phyloP scores from a whole-genome alignment of 1,140 invertebrate genomes.

The Asobara japonica region DNA sequence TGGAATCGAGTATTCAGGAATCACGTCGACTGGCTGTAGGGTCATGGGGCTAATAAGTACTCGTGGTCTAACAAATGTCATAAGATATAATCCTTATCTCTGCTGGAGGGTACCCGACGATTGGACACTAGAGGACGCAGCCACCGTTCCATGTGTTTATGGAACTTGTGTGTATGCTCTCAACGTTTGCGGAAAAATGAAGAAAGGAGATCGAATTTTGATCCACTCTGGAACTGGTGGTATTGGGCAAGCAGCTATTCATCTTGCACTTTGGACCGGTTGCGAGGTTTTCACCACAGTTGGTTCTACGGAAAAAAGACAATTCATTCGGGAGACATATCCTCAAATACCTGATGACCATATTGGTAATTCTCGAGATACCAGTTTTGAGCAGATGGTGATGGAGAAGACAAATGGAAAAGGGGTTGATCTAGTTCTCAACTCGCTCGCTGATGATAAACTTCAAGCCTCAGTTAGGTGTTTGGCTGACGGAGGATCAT shows the following conservation, averaged over 20 bases:
- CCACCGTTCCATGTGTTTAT: constrained; percentile 88
- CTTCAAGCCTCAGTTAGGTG: constrained; percentile 82
- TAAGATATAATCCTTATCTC: constrained; percentile 70
- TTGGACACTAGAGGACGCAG: constrained; percentile 88
- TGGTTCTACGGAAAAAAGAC: constrained; percentile 76
- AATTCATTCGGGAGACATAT: constrained; percentile 74
- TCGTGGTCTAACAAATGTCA: constrained; percentile 71
- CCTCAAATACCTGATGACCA: constrained; percentile 74
- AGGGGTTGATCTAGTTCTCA: constrained; percentile 82
- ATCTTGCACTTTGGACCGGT: constrained; percentile 71
- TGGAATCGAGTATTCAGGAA: constrained; percentile 80
- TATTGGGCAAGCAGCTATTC: constrained; percentile 83
- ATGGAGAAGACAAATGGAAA: constrained; percentile 69
- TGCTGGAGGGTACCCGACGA: constrained; percentile 84
- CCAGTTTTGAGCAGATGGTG: constrained; percentile 77
- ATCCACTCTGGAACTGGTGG: constrained; percentile 82
- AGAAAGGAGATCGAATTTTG: constrained; percentile 73
- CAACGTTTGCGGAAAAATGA: constrained; percentile 67
- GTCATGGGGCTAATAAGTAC: constrained; percentile 76
- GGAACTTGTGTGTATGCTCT: constrained; percentile 87
- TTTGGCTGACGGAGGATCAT: constrained; percentile 74
- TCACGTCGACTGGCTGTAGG: constrained; percentile 65
- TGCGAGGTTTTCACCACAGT: constrained; percentile 80
- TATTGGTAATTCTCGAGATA: constrained; percentile 79
- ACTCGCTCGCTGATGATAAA: constrained; percentile 84